These are phyloP conservation scores for Triplophysa tibetana DNA, from an alignment of 2,113 vertebrate genomes.

Conservation along the genomic window DNA sequence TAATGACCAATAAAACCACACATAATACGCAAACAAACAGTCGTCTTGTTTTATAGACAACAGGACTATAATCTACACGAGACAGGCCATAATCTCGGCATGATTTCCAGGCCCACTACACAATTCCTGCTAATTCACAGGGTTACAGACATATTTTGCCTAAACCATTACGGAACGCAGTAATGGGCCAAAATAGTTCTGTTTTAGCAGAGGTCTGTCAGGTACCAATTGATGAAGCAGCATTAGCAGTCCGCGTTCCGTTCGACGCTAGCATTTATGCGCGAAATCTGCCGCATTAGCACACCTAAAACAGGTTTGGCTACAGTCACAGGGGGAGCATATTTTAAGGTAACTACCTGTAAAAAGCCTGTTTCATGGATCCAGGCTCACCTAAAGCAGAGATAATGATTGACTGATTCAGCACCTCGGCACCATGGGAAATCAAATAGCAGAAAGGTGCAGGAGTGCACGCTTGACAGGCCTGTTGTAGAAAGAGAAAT, in stretches of 20 bases:
- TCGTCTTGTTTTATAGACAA: not conserved
- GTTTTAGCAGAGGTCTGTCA: conserved; percentile 28
- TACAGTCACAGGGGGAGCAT: conserved; percentile 27
- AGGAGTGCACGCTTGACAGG: conserved; percentile 30
- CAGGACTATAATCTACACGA: not conserved
- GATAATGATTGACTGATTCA: conserved; percentile 40
- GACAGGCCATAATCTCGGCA: too few relatives aligned
- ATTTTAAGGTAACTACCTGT: conserved; percentile 42
- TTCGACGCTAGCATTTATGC: conserved; percentile 12
- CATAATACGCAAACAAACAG: conserved; percentile 1
- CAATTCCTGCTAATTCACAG: not conserved
- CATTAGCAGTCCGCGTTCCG: conserved; percentile 16
- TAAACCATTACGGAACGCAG: conserved; percentile 1
- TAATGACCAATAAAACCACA: conserved; percentile 6
- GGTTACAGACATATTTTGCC: conserved; percentile 26
- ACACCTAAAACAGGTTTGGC: conserved; percentile 15
- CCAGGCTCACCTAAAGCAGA: conserved; percentile 34
- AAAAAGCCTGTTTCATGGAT: conserved; percentile 37
- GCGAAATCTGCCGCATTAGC: conserved; percentile 24
- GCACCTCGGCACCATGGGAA: conserved; percentile 31
- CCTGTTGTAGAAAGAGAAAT: conserved; percentile 37
- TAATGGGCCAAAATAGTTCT: conserved; percentile 35
- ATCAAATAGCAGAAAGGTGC: conserved; percentile 33
- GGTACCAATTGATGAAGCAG: conserved; percentile 22
- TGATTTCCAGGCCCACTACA: not conserved